A percentile compares a stretch with the other conserved stretches of the same genome.
Evolutionary conservation across 2,888 invertebrate genomes (phyloP).

Genomic region (Tetrapedia diversipes): DNA sequence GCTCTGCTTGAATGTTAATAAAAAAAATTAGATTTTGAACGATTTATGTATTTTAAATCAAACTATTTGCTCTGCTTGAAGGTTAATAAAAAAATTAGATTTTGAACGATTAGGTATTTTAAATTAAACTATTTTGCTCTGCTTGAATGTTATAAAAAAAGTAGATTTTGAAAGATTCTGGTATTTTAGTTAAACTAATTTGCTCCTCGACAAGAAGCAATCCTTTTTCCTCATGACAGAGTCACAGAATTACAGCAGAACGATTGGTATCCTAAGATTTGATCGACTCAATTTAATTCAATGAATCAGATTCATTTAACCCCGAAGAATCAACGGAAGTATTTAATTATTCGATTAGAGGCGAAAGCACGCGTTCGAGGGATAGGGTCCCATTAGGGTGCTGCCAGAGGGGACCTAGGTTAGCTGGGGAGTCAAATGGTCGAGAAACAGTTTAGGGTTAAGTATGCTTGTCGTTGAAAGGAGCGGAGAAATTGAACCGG

Average conservation of each 20-base stretch:
- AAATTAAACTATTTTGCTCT: too few relatives aligned
- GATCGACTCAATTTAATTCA: neutral
- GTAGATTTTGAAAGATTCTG: too few relatives aligned
- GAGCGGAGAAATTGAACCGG: neutral
- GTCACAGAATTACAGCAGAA: neutral
- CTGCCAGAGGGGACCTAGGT: neutral
- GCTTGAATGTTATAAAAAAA: too few relatives aligned
- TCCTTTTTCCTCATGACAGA: neutral
- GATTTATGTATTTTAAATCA: too few relatives aligned
- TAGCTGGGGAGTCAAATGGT: neutral
- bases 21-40: too few relatives aligned
- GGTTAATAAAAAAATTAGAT: too few relatives aligned
- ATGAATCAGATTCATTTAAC: neutral
- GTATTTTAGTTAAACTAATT: neutral
- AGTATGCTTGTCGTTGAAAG: conserved; percentile 8
- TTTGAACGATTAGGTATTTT: too few relatives aligned
- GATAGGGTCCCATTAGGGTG: conserved; percentile 12
- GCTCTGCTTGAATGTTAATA: too few relatives aligned
- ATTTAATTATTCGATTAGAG: conserved; percentile 46
- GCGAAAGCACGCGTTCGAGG: neutral
- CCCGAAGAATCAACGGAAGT: conserved; percentile 7
- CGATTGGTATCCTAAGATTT: neutral
- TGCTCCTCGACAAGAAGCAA: neutral
- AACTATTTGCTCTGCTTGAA: too few relatives aligned
- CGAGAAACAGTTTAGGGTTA: neutral